Evolutionary conservation across 1,140 invertebrate species (phyloP).

Genomic region (Mya arenaria): DNA sequence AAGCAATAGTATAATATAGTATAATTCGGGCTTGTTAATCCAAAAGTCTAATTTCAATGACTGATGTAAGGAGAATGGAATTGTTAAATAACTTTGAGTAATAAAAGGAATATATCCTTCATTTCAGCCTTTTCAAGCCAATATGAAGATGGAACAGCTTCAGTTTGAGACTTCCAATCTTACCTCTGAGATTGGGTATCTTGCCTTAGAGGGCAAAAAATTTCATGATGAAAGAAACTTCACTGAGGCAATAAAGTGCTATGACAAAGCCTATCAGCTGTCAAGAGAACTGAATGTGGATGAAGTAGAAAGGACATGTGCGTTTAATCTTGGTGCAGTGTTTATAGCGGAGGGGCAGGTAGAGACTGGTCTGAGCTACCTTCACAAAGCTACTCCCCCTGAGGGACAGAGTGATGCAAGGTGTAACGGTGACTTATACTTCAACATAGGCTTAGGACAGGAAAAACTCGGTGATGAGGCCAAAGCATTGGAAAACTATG

Average conservation of each 20-base stretch:
- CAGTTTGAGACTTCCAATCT: no score
- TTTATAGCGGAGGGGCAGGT: constrained; percentile 61
- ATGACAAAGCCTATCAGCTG: constrained; percentile 56
- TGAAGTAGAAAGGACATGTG: constrained; percentile 64
- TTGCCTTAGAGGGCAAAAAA: not conserved
- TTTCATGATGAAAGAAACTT: constrained; percentile 9
- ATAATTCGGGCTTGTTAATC: no score
- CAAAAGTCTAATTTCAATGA: no score
- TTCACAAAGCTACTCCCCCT: constrained; percentile 61
- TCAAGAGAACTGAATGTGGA: constrained; percentile 61
- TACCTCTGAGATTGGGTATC: no score
- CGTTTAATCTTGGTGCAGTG: constrained; percentile 70
- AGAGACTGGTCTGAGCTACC: constrained; percentile 57
- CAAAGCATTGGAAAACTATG: constrained; percentile 60
- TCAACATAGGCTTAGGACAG: constrained; percentile 69
- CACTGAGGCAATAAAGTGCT: constrained; percentile 35
- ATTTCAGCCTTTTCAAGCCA: no score
- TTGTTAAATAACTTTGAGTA: no score
- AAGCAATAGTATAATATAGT: no score
- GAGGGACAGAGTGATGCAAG: constrained; percentile 47
- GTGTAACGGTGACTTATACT: constrained; percentile 69
- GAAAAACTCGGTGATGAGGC: constrained; percentile 56
- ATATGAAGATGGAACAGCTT: no score
- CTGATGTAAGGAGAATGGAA: no score
- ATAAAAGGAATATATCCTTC: no score